These are phyloP conservation scores for Dicentrarchus labrax DNA, from an alignment of 2,113 vertebrate genomes.

Conservation along the genomic window DNA sequence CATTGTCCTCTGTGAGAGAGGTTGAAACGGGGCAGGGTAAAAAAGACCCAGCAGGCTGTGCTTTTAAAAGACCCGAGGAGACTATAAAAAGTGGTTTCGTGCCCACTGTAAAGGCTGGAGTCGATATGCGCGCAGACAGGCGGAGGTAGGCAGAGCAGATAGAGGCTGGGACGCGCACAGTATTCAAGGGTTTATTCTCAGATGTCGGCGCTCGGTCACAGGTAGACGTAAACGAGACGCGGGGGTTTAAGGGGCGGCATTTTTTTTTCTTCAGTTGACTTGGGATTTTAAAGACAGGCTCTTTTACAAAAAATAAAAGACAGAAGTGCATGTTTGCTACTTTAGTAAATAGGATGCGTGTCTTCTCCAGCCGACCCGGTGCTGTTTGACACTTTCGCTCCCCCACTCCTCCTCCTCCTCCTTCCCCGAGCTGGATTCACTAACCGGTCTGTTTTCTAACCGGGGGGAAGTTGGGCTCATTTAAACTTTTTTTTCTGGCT, in stretches of 20 bases:
- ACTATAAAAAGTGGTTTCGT: slow-evolving; percentile 79
- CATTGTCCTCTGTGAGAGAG: slow-evolving; percentile 63
- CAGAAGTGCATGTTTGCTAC: slow-evolving; percentile 16
- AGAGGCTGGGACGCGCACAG: slow-evolving; percentile 24
- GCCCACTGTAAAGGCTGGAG: slow-evolving; percentile 67
- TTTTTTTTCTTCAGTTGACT: slow-evolving; percentile 19
- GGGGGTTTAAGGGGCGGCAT: not conserved
- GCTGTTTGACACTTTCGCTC: slow-evolving; percentile 63
- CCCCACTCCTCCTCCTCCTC: no score
- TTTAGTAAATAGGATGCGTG: slow-evolving; percentile 69
- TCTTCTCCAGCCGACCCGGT: slow-evolving; percentile 42
- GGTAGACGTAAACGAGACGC: slow-evolving; percentile 22
- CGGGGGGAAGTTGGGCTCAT: slow-evolving; percentile 44
- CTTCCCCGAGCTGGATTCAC: slow-evolving; percentile 28
- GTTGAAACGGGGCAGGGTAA: slow-evolving; percentile 66
- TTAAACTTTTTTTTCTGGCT: slow-evolving; percentile 44
- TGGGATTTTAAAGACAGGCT: not conserved
- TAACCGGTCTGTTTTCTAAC: slow-evolving; percentile 5
- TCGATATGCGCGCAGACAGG: slow-evolving; percentile 60
- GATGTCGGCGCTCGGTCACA: slow-evolving; percentile 31
- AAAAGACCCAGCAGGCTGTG: slow-evolving; percentile 64
- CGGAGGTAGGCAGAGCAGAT: slow-evolving; percentile 59
- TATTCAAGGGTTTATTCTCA: slow-evolving; percentile 21
- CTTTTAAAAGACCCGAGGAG: slow-evolving; percentile 73
- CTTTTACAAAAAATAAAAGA: no score